Evolutionary conservation across 1,140 invertebrate genomes (phyloP).

Genomic region (Cotesia chilonis): DNA sequence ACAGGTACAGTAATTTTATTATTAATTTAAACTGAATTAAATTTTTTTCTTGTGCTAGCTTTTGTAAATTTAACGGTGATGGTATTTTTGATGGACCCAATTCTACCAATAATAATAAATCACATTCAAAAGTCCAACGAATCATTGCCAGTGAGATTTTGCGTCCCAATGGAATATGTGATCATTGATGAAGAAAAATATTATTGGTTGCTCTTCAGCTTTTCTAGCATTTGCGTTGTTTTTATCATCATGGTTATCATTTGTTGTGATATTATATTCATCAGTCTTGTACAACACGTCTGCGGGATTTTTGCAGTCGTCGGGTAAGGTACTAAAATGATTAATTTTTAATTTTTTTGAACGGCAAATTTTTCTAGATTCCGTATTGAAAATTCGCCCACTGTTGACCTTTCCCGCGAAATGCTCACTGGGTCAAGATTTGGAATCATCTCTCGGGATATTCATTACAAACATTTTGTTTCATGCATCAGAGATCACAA

Average conservation of each 20-base stretch:
- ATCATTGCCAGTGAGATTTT: too few species aligned
- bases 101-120: too few species aligned
- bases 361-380: background rate
- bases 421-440: background rate
- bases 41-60: too few species aligned
- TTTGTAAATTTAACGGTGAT: background rate
- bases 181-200: conserved; percentile 37
- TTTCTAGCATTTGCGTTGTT: background rate
- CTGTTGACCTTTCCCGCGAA: too few species aligned
- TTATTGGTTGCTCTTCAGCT: conserved; percentile 31
- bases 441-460: background rate
- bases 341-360: too few species aligned
- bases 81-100: too few species aligned
- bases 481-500: background rate
- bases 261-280: conserved; percentile 28
- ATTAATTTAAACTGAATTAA: too few species aligned
- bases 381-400: too few species aligned
- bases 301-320: conserved; percentile 37
- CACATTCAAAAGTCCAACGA: too few species aligned
- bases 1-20: too few species aligned
- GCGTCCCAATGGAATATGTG: too few species aligned
- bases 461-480: background rate
- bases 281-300: conserved; percentile 36
- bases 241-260: conserved; percentile 25
- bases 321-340: background rate